Evolutionary conservation across 1,140 invertebrate genomes (phyloP).

Genomic region (Drosophila ercepeae): DNA sequence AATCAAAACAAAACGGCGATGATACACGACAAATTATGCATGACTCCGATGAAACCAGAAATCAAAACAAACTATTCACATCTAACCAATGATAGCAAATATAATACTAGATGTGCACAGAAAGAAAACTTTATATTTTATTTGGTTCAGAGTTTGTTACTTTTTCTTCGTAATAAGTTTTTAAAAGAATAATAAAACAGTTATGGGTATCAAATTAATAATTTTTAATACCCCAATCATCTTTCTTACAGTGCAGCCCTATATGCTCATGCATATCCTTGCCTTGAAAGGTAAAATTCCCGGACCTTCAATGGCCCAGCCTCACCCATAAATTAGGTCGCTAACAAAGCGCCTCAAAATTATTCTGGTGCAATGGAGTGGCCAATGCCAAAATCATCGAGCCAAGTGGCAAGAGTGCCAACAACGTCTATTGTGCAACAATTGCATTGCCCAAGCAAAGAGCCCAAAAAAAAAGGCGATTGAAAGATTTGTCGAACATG

Average conservation of each 20-base stretch:
- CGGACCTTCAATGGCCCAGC: slow-evolving; percentile 24
- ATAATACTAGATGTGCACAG: slow-evolving; percentile 4
- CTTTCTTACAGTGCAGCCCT: slow-evolving; percentile 17
- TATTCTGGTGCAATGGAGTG: slow-evolving; percentile 73
- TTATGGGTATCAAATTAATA: background rate
- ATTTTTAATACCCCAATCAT: no score
- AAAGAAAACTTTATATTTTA: background rate
- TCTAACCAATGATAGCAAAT: slow-evolving; percentile 18
- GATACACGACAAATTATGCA: slow-evolving; percentile 40
- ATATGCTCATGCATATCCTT: slow-evolving; percentile 56
- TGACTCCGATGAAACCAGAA: slow-evolving; percentile 36
- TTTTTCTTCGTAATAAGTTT: background rate
- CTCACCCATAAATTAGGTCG: slow-evolving; percentile 61
- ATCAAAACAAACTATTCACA: slow-evolving; percentile 9
- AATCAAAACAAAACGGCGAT: slow-evolving; percentile 66
- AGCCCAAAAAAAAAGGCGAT: slow-evolving; percentile 31
- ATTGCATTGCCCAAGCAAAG: slow-evolving; percentile 45
- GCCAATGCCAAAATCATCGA: slow-evolving; percentile 42
- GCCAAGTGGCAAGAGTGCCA: slow-evolving; percentile 26
- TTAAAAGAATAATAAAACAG: no score
- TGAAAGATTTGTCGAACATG: slow-evolving; percentile 38
- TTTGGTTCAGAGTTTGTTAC: no score
- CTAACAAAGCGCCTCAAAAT: slow-evolving; percentile 62
- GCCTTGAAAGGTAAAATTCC: slow-evolving; percentile 59
- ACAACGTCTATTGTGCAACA: slow-evolving; percentile 42